Conservation (phyloP, 2,888 invertebrate genomes). For the Beris morrisii region DNA sequence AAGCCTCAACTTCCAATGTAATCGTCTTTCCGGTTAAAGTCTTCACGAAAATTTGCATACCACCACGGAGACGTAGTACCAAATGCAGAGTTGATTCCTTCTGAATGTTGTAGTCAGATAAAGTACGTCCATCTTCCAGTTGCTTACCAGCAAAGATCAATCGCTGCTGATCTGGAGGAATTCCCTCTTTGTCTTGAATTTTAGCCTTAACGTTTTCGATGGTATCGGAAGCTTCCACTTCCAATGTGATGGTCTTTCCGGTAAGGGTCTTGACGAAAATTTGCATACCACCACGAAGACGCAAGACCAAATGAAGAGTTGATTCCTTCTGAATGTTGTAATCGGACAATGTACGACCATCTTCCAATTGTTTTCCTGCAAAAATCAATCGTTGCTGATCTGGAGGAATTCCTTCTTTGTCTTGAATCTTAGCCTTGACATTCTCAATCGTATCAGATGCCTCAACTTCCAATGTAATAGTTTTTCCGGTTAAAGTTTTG, state of each 20-base stretch:
- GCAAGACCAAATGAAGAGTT: conserved; percentile 45
- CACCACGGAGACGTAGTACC: conserved; percentile 46
- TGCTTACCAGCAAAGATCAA: conserved; percentile 48
- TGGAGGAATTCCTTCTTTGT: too few species aligned
- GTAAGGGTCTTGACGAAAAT: conserved; percentile 48
- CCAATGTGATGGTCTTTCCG: conserved; percentile 49
- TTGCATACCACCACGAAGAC: conserved; percentile 53
- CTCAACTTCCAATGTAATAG: conserved; percentile 48
- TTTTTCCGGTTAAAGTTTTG: conserved; percentile 48
- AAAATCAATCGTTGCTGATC: background rate
- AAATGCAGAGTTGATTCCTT: conserved; percentile 47
- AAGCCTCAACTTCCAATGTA: conserved; percentile 45
- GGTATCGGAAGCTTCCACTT: conserved; percentile 48
- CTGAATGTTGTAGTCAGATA: conserved; percentile 48
- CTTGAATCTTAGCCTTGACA: conserved; percentile 42
- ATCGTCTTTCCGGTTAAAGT: conserved; percentile 47
- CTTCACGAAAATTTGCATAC: conserved; percentile 45
- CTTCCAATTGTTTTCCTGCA: conserved; percentile 18
- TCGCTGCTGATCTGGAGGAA: conserved; percentile 49
- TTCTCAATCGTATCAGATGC: conserved; percentile 48
- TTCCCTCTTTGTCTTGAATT: conserved; percentile 49
- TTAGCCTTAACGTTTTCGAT: conserved; percentile 48
- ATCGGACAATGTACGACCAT: background rate
- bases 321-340: too few species aligned
- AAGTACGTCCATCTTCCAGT: conserved; percentile 46